These are phyloP conservation scores for Alethe castanea DNA, from an alignment of 2,113 vertebrate genomes.

Conservation along the genomic window DNA sequence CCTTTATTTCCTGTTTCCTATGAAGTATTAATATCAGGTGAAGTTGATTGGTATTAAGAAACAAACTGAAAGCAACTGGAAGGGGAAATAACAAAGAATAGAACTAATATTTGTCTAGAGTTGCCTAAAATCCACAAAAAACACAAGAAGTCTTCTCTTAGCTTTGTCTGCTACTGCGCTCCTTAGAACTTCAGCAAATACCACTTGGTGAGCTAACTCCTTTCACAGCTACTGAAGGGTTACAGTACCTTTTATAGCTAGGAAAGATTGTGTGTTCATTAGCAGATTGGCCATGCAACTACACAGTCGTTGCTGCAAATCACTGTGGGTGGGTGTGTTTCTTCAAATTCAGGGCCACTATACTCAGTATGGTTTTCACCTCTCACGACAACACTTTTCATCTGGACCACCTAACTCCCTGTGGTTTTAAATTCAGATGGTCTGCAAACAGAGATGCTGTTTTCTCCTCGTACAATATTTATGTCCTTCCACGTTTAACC, in stretches of 20 bases:
- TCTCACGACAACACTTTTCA: slow-evolving; percentile 4
- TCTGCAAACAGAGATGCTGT: not conserved
- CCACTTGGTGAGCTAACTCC: not conserved
- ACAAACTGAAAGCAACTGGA: not conserved
- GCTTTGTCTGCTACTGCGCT: not conserved
- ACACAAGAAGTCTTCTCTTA: not conserved
- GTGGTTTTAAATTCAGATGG: not conserved
- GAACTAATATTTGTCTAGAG: not conserved
- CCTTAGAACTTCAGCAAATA: not conserved
- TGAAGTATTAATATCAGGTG: not conserved
- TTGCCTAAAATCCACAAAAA: not conserved
- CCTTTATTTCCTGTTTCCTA: not conserved
- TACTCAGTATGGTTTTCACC: not conserved
- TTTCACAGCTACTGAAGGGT: not conserved
- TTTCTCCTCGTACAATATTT: not conserved
- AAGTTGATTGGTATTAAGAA: not conserved
- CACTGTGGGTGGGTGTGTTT: not conserved
- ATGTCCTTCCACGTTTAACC: not conserved
- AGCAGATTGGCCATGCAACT: not conserved
- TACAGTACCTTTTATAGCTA: not conserved
- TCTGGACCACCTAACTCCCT: slow-evolving; percentile 23
- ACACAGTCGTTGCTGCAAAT: not conserved
- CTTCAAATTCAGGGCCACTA: not conserved
- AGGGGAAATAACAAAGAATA: not conserved
- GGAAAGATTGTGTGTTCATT: not conserved